Base-by-base conservation (phyloP, 2,888 invertebrate genomes). In the Limenitis camilla region DNA sequence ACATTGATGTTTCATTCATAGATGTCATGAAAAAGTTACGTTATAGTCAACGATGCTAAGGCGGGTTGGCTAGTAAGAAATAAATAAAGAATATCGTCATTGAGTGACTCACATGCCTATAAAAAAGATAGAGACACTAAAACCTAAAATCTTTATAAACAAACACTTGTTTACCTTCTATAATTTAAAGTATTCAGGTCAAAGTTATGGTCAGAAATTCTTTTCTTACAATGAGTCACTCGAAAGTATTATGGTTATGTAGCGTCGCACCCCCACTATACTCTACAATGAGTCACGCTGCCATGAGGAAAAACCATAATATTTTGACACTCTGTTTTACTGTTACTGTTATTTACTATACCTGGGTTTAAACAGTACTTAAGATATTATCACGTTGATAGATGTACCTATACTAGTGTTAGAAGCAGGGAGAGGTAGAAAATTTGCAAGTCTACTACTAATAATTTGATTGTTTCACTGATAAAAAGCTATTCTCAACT, bases 221-320 rank as follows among this genome's bases (percentile, higher is more conserved):
- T 45, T 45, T 30, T 30, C 11, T 45, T 38, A 11, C 30, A n/a
- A 35, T 51, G 51, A 51, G 40, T 51, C 51, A 51, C 39, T 35
- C 40, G 52, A 53, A 53, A 53, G 44, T 44, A 44, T 38, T 40
- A 40, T 40, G 19, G 40, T 40, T 39, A 40, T 29, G 33, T 35
- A 40, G 31, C 32, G 43, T 44, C 47, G 38, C 55, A 55, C 45
- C 55, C 52, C 55, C 52, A 55, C 54, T 44, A 10, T 44, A 43
- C 43, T 43, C 40, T 5, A 47, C 40, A 43, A 52, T 52, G 55
- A 55, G 29, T 55, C 55, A 55, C 28, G n/a, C n/a, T n/a, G 48
- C 52, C 28, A 56, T 54, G 49, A 54, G 57, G 57, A 54, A 54
- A 57, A 57, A 49, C 51, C 52, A 57, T 57, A 54, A 49, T 49